phyloP scores from a whole-genome alignment of 37 sponge, comb jelly and placozoan genomes.

The Diacarnus erythraeanus region DNA sequence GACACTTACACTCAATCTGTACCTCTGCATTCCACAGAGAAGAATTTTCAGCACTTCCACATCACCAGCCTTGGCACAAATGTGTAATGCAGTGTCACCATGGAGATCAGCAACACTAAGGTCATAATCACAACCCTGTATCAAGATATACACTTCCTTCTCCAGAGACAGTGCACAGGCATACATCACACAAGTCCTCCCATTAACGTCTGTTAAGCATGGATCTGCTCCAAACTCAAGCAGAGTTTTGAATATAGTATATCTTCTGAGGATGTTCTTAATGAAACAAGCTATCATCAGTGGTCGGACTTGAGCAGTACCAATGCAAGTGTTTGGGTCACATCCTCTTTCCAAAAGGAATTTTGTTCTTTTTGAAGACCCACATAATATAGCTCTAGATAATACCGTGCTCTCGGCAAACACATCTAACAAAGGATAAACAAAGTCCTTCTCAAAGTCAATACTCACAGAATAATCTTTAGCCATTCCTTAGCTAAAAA shows the following conservation, averaged over 20 bases:
- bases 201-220: neutral
- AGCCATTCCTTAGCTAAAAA: too few relatives aligned
- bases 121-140: neutral
- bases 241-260: neutral
- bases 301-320: neutral
- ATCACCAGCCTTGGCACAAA: neutral
- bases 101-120: neutral
- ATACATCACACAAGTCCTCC: constrained; percentile 9
- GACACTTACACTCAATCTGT: neutral
- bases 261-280: neutral
- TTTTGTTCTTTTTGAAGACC: too few relatives aligned
- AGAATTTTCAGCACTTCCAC: neutral
- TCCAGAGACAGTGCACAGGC: constrained; percentile 8
- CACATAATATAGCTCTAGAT: neutral
- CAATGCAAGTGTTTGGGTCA: neutral
- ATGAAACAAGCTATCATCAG: constrained; percentile 8
- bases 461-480: too few relatives aligned
- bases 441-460: neutral
- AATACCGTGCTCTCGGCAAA: neutral
- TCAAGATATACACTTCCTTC: neutral
- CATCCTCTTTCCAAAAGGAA: constrained; percentile 1
- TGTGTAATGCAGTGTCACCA: constrained; percentile 7
- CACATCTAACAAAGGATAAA: neutral
- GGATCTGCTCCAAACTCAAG: constrained; percentile 1
- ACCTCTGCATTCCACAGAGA: neutral